Percentiles rank a stretch among this genome's conserved stretches.
These are phyloP conservation scores for Paralichthys olivaceus DNA, from an alignment of 2,113 vertebrate genomes.

Conservation along the genomic window DNA sequence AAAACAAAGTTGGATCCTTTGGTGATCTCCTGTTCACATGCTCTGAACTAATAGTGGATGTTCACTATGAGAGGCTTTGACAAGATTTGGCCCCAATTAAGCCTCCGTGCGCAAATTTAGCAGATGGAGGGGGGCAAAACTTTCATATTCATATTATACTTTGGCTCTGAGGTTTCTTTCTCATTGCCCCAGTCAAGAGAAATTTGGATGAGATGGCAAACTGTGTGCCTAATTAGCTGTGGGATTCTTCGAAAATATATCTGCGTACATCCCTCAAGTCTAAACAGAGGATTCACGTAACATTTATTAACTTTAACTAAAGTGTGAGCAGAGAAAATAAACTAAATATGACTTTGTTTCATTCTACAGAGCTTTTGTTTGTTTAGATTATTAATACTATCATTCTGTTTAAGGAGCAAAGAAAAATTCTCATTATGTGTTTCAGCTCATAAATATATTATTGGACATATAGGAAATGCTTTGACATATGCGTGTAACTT, in stretches of 20 bases:
- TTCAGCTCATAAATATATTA: neutral
- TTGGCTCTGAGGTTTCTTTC: slow-evolving; percentile 72
- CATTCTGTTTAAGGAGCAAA: neutral
- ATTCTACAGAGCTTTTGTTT: neutral
- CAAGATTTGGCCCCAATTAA: slow-evolving; percentile 78
- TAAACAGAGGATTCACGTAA: slow-evolving; percentile 27
- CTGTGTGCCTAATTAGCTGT: slow-evolving; percentile 62
- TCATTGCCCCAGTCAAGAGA: slow-evolving; percentile 65
- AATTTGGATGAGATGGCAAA: slow-evolving; percentile 70
- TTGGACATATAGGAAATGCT: neutral
- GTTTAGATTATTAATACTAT: neutral
- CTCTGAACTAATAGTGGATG: slow-evolving; percentile 50
- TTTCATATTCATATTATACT: slow-evolving; percentile 65
- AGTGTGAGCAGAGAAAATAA: neutral
- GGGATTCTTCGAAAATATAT: slow-evolving; percentile 41
- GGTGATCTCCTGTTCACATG: slow-evolving; percentile 52
- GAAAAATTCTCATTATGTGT: neutral
- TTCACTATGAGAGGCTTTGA: slow-evolving; percentile 63
- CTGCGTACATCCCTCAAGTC: slow-evolving; percentile 50
- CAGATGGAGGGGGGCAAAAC: slow-evolving; percentile 71
- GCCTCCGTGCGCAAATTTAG: slow-evolving; percentile 63
- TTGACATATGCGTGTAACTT: too few species aligned
- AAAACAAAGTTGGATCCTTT: slow-evolving; percentile 35
- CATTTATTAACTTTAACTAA: slow-evolving; percentile 23
- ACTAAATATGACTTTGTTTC: neutral